Evolutionary conservation across 2,113 vertebrate species (phyloP).

Genomic region (Muscicapa adusta): DNA sequence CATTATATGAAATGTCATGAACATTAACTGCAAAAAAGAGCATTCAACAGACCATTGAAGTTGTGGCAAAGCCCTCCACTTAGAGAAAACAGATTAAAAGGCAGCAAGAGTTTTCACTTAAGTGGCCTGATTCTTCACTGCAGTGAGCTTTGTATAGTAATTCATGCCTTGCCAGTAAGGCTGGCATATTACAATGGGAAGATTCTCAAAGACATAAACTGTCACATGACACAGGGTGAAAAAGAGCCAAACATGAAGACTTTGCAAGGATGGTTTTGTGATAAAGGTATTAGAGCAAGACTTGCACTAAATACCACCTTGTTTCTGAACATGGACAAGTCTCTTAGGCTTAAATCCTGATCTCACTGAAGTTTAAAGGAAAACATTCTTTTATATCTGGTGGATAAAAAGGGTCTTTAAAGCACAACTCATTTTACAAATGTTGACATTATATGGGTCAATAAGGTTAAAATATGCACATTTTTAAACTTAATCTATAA

Average conservation of each 20-base stretch:
- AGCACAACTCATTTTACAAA: background rate
- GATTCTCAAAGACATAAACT: background rate
- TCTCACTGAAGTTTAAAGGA: background rate
- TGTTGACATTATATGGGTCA: background rate
- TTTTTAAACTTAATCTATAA: background rate
- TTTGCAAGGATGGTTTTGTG: background rate
- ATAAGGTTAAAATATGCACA: background rate
- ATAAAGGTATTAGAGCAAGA: background rate
- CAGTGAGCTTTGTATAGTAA: background rate
- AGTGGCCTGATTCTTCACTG: background rate
- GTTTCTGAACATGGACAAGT: background rate
- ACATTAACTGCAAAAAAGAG: background rate
- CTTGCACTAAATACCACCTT: background rate
- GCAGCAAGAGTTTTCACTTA: background rate
- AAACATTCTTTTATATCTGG: background rate
- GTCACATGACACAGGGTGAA: background rate
- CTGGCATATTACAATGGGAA: background rate
- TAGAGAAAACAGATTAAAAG: background rate
- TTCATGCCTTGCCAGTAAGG: background rate
- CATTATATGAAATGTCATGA: background rate
- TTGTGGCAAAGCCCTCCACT: background rate
- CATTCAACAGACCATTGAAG: background rate
- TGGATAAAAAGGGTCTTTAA: background rate
- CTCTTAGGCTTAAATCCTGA: background rate
- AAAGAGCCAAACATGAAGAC: background rate